phyloP scores from a whole-genome alignment of 1,140 invertebrate species.

The Zaprionus ornatus region DNA sequence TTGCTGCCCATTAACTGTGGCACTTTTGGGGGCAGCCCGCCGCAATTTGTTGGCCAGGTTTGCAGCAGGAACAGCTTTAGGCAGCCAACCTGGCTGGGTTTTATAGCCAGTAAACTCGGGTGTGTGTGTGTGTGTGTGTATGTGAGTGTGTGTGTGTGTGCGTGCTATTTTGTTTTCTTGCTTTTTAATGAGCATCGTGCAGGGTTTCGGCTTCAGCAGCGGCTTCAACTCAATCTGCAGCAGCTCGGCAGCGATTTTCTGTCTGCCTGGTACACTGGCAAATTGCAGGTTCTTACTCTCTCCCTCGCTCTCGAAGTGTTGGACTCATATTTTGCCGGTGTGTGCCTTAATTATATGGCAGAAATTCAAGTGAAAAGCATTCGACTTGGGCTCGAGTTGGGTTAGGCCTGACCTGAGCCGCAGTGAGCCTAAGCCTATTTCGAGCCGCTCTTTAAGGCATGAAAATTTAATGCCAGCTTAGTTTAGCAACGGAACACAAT shows the following conservation, averaged over 20 bases:
- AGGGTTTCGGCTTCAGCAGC: slow-evolving; percentile 22
- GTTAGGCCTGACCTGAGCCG: neutral
- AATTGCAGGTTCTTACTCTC: slow-evolving; percentile 69
- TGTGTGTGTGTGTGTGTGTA: slow-evolving; percentile 8
- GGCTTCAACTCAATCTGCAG: neutral
- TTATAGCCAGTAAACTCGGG: slow-evolving; percentile 16
- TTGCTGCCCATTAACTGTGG: slow-evolving; percentile 78
- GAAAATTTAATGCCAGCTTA: slow-evolving; percentile 81
- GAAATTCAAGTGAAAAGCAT: slow-evolving; percentile 78
- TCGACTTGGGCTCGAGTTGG: slow-evolving; percentile 4
- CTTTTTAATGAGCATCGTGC: slow-evolving; percentile 76
- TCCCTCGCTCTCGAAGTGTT: slow-evolving; percentile 59
- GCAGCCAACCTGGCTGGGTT: slow-evolving; percentile 26
- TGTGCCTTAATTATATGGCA: slow-evolving; percentile 80
- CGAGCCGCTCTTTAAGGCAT: slow-evolving; percentile 78
- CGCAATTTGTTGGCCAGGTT: slow-evolving; percentile 79
- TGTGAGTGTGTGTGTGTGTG: slow-evolving; percentile 23
- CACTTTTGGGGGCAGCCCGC: slow-evolving; percentile 72
- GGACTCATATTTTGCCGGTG: slow-evolving; percentile 79
- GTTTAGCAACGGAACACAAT: slow-evolving; percentile 47
- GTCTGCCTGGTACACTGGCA: slow-evolving; percentile 39
- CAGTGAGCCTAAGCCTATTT: slow-evolving; percentile 66
- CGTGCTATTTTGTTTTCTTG: slow-evolving; percentile 44
- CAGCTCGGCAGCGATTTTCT: neutral
- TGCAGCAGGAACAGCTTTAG: slow-evolving; percentile 25